Evolutionary conservation across 2,797 vertebrate genomes (phyloP).

Genomic region (Anomalospiza imberbis): DNA sequence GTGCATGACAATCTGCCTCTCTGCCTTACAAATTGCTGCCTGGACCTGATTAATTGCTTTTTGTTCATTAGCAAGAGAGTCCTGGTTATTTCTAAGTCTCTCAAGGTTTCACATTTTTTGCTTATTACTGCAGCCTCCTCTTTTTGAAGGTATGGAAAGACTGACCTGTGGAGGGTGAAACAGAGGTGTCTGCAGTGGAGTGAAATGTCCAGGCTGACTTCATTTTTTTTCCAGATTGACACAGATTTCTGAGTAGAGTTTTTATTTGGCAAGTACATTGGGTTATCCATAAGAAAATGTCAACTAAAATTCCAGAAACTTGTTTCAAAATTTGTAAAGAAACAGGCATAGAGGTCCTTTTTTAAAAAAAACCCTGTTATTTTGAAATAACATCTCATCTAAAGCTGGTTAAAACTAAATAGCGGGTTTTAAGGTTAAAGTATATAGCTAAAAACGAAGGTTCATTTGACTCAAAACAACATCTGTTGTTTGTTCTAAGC

Average conservation of each 20-base stretch:
- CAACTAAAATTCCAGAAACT: neutral
- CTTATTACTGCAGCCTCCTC: neutral
- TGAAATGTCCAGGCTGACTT: neutral
- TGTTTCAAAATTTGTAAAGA: neutral
- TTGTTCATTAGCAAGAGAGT: neutral
- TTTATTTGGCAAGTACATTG: neutral
- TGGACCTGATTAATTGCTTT: neutral
- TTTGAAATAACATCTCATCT: neutral
- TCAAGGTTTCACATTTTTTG: neutral
- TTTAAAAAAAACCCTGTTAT: neutral
- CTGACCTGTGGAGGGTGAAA: neutral
- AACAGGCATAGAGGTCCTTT: neutral
- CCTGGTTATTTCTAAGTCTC: neutral
- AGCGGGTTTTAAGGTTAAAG: neutral
- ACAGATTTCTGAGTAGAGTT: neutral
- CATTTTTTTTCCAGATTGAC: neutral
- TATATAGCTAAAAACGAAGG: constrained; percentile 4
- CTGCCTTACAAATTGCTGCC: neutral
- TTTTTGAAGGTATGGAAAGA: neutral
- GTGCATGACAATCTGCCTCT: neutral
- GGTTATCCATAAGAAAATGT: neutral
- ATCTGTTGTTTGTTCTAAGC: constrained; percentile 44
- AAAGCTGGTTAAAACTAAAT: neutral
- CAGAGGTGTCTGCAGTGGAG: neutral
- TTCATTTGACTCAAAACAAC: constrained; percentile 20